Conservation (phyloP, 2,888 invertebrate species). For the Psylliodes chrysocephalus region DNA sequence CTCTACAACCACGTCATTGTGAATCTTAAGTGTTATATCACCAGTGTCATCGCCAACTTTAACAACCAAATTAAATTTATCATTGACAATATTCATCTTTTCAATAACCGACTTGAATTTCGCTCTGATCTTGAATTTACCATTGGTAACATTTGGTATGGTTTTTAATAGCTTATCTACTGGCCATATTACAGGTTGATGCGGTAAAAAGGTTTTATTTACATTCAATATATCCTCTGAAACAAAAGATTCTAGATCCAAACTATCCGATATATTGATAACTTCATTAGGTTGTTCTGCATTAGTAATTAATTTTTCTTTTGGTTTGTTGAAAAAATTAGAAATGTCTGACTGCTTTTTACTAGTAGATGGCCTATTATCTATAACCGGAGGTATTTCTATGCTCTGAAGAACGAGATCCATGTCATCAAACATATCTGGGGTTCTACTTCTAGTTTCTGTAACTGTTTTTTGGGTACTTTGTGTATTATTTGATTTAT, state of each 20-base stretch:
- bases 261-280: constrained; percentile 17
- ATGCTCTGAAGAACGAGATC: constrained; percentile 47
- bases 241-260: constrained; percentile 26
- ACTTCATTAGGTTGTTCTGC: not conserved
- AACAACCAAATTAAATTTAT: constrained; percentile 69
- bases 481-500: constrained; percentile 11
- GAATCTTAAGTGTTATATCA: constrained; percentile 67
- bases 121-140: constrained; percentile 68
- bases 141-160: constrained; percentile 58
- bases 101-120: constrained; percentile 68
- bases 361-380: constrained; percentile 2
- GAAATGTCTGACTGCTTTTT: not conserved
- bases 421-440: constrained; percentile 50
- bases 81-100: constrained; percentile 67
- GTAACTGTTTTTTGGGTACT: not conserved
- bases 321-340: not conserved
- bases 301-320: not conserved
- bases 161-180: constrained; percentile 50
- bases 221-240: not conserved
- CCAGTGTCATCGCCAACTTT: constrained; percentile 70
- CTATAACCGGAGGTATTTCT: constrained; percentile 29
- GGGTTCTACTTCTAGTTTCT: constrained; percentile 34
- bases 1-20: constrained; percentile 68
- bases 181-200: constrained; percentile 40
- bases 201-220: constrained; percentile 11